phyloP scores from a whole-genome alignment of 1,140 invertebrate species.

The Bombus haemorrhoidalis region DNA sequence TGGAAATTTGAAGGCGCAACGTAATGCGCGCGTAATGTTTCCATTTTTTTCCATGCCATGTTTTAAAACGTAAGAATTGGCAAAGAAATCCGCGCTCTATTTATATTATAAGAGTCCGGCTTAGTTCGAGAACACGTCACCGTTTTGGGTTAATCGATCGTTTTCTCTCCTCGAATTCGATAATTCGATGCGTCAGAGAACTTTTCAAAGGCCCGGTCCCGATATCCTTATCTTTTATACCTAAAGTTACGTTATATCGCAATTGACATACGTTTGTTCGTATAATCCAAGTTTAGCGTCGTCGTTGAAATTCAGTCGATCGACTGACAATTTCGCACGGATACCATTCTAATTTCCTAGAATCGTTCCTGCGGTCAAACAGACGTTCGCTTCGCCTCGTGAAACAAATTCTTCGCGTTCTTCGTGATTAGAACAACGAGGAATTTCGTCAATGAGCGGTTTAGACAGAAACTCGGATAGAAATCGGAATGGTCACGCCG shows the following conservation, averaged over 20 bases:
- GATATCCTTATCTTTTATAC: neutral
- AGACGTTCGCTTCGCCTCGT: neutral
- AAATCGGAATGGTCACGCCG: neutral
- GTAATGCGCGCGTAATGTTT: no score
- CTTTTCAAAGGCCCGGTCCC: neutral
- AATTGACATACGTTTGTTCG: constrained; percentile 79
- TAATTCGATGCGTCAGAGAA: constrained; percentile 15
- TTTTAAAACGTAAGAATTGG: no score
- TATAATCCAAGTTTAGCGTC: constrained; percentile 61
- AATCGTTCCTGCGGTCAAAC: constrained; percentile 44
- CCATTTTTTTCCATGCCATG: no score
- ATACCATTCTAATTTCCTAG: constrained; percentile 61
- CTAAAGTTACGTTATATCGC: constrained; percentile 71
- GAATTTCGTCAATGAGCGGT: neutral
- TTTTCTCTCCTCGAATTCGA: neutral
- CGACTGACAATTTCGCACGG: constrained; percentile 31
- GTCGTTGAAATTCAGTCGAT: constrained; percentile 1
- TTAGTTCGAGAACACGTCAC: neutral
- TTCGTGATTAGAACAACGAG: neutral
- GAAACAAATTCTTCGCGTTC: constrained; percentile 3
- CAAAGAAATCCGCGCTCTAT: neutral
- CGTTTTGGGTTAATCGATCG: neutral
- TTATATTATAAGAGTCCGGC: neutral
- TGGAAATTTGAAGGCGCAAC: no score
- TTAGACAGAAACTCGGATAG: no score